Conservation (phyloP, 2,888 invertebrate species). For the Pollenia angustigena region DNA sequence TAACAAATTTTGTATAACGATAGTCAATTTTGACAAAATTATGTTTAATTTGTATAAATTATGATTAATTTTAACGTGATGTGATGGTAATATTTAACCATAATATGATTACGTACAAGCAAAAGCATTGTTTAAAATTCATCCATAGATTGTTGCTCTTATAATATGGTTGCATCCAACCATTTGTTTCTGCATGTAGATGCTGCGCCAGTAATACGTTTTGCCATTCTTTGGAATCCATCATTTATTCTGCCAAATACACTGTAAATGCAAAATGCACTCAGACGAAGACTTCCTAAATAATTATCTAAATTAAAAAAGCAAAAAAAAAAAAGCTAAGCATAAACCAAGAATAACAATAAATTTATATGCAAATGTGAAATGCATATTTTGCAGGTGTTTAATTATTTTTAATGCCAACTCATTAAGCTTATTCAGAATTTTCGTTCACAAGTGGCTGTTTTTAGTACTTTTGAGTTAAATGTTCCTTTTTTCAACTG, state of each 20-base stretch:
- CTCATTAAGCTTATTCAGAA: slow-evolving; percentile 45
- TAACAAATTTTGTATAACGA: no score
- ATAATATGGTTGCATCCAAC: no score
- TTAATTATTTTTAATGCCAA: slow-evolving; percentile 30
- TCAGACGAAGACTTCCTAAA: not conserved
- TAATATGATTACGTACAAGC: no score
- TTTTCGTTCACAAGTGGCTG: slow-evolving; percentile 9
- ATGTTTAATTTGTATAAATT: no score
- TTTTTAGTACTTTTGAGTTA: not conserved
- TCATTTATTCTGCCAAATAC: slow-evolving; percentile 15
- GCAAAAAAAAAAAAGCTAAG: not conserved
- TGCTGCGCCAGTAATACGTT: not conserved
- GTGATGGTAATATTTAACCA: no score
- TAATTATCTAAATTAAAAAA: not conserved
- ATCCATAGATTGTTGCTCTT: no score
- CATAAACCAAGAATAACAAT: not conserved
- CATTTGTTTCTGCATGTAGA: no score
- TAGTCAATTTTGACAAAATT: no score
- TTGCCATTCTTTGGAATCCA: slow-evolving; percentile 20
- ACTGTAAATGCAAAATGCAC: not conserved
- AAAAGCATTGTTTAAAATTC: no score
- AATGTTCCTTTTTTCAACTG: not conserved
- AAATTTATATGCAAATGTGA: not conserved
- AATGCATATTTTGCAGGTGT: slow-evolving; percentile 36
- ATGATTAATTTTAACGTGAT: no score